Evolutionary conservation across 2,797 vertebrate genomes (phyloP), one percentile per base, ranked within the genome.

Genomic region (Ptychobarbus kaznakovi): DNA sequence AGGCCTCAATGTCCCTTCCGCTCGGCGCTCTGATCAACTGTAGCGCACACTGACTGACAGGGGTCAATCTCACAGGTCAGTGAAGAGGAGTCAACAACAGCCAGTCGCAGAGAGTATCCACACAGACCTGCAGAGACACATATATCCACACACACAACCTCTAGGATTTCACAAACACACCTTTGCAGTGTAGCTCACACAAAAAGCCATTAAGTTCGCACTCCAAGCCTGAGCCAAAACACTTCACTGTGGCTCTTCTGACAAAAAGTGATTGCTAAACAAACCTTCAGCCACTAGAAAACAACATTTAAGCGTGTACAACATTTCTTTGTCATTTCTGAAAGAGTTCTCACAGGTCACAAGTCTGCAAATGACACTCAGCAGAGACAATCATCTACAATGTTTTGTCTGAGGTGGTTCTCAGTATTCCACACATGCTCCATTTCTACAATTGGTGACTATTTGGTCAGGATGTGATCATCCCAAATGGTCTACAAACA

Each of bases 61-160:
- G 42, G 74, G 83, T 70, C 83, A 79, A 63, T 78, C 76, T 73
- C 35, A 81, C 77, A 86, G 65, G 61, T 63, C 56, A 74, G n/a
- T 20, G 38, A 9, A 76, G 63, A 77, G 7, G 25, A 79, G 58
- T 81, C 65, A 40, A 70, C 73, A 77, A 46, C 40, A 78, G 40
- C 6, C n/a, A 72, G 63, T 73, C 16, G n/a, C 74, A 81, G 25
- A 44, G 6, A 61, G 15, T 44, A 20, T 38, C 51, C 53, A 76
- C 73, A 76, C 61, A 70, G 46, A 63, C 65, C 40, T 69, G 40
- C 0, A 75, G 4, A 74, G 11, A 65, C 42, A 28, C 12, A 81
- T 16, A 56, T 35, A 42, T 20, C 38, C 70, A 82, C 58, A 82
- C 18, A 66, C 79, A 66, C 63, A 51, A 38, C 56, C 77, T 40